Percentiles rank a stretch among this genome's conserved stretches.
These are phyloP conservation scores for Gambusia affinis DNA, from an alignment of 2,113 vertebrate genomes.

Conservation along the genomic window DNA sequence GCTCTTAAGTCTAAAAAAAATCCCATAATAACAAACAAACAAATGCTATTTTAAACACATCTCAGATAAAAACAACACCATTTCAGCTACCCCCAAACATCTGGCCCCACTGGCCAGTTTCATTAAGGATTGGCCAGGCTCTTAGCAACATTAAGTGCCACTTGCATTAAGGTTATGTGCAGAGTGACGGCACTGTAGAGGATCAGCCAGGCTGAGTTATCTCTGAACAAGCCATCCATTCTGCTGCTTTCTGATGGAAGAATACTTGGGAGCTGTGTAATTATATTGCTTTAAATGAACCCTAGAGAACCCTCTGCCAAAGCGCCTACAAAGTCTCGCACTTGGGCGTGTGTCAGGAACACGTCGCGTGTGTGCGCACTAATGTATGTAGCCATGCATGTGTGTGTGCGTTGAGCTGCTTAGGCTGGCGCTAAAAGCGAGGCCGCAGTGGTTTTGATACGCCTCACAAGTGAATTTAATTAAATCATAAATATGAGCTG, in stretches of 20 bases:
- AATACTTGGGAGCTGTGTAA: slow-evolving; percentile 78
- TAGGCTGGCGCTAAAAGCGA: slow-evolving; percentile 77
- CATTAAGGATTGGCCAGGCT: slow-evolving; percentile 51
- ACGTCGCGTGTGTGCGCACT: slow-evolving; percentile 50
- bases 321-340: slow-evolving; percentile 77
- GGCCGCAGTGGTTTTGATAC: slow-evolving; percentile 79
- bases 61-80: slow-evolving; percentile 61
- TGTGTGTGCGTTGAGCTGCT: slow-evolving; percentile 59
- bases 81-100: slow-evolving; percentile 68
- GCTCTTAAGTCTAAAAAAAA: slow-evolving; percentile 41
- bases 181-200: slow-evolving; percentile 64
- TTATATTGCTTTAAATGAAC: slow-evolving; percentile 81
- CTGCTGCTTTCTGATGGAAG: slow-evolving; percentile 78
- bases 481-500: slow-evolving; percentile 86
- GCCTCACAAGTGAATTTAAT: slow-evolving; percentile 85
- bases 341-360: slow-evolving; percentile 76
- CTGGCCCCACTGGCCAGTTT: slow-evolving; percentile 62
- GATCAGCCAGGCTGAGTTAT: slow-evolving; percentile 69
- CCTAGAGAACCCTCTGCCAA: slow-evolving; percentile 77
- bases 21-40: slow-evolving; percentile 34
- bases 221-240: slow-evolving; percentile 78
- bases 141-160: slow-evolving; percentile 56
- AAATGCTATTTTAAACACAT: slow-evolving; percentile 60
- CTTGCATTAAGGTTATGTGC: slow-evolving; percentile 62
- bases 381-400: slow-evolving; percentile 36